These are phyloP conservation scores for Pseudorhombus dupliciocellatus DNA, from an alignment of 2,113 vertebrate species.

Conservation along the genomic window DNA sequence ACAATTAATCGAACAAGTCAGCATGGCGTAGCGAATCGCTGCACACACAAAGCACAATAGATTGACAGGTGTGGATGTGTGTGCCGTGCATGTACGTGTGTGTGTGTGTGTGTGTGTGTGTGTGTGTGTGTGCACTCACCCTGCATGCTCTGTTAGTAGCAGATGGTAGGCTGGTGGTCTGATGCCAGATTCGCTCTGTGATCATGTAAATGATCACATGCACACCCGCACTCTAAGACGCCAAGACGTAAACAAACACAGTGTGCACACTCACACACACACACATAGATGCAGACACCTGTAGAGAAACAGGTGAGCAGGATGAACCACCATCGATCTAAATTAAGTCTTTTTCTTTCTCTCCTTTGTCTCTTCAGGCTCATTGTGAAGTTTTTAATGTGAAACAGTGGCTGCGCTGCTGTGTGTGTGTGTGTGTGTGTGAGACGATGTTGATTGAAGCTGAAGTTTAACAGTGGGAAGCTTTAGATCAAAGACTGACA, in stretches of 20 bases:
- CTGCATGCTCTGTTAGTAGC: constrained; percentile 57
- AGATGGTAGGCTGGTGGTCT: constrained; percentile 69
- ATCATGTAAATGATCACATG: constrained; percentile 70
- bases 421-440: constrained; percentile 17
- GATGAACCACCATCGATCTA: constrained; percentile 8
- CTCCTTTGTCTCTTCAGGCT: constrained; percentile 14
- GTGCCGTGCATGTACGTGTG: neutral
- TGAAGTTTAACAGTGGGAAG: constrained; percentile 75
- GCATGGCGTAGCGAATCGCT: constrained; percentile 40
- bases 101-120: constrained; percentile 27
- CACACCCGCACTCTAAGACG: constrained; percentile 41
- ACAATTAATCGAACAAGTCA: constrained; percentile 66
- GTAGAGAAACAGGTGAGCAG: constrained; percentile 43
- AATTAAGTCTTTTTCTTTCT: neutral
- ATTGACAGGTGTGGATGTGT: constrained; percentile 47
- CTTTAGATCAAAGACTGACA: constrained; percentile 76
- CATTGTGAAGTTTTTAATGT: constrained; percentile 46
- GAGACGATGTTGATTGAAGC: constrained; percentile 71
- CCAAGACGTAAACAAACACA: constrained; percentile 38
- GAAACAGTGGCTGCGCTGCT: constrained; percentile 39
- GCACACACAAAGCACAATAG: constrained; percentile 37
- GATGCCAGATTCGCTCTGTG: constrained; percentile 71
- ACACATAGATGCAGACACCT: constrained; percentile 12
- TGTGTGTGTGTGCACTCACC: constrained; percentile 23
- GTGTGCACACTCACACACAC: neutral